These are phyloP conservation scores for Enoplosus armatus DNA, from an alignment of 2,797 vertebrate genomes.

Conservation along the genomic window DNA sequence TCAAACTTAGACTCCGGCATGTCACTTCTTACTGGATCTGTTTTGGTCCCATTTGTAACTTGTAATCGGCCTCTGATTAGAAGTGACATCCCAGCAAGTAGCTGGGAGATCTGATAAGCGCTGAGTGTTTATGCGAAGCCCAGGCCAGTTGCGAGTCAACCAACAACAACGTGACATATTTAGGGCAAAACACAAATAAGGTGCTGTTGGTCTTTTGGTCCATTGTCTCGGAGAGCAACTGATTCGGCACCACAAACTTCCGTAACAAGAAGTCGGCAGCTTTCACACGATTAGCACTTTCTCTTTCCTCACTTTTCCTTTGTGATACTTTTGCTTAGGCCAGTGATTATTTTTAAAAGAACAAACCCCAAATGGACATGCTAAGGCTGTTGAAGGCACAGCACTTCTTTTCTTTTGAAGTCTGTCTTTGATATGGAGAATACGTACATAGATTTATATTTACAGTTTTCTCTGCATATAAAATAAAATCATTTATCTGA, in stretches of 20 bases:
- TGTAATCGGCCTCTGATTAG: slow-evolving; percentile 68
- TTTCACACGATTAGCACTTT: slow-evolving; percentile 43
- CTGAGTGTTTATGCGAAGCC: slow-evolving; percentile 49
- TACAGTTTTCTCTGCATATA: slow-evolving; percentile 57
- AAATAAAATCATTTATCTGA: slow-evolving; percentile 73
- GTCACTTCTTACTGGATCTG: slow-evolving; percentile 12
- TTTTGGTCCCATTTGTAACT: slow-evolving; percentile 67
- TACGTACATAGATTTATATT: slow-evolving; percentile 66
- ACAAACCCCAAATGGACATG: slow-evolving; percentile 75
- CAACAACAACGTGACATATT: slow-evolving; percentile 69
- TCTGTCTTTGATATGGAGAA: slow-evolving; percentile 84
- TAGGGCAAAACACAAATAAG: slow-evolving; percentile 57
- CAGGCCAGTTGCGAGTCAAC: slow-evolving; percentile 39
- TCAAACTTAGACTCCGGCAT: slow-evolving; percentile 15
- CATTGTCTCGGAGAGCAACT: slow-evolving; percentile 25
- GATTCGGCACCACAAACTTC: slow-evolving; percentile 34
- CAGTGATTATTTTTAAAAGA: slow-evolving; percentile 72
- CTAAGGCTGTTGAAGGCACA: slow-evolving; percentile 40
- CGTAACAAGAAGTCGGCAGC: background rate
- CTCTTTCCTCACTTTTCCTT: slow-evolving; percentile 33
- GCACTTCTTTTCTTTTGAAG: slow-evolving; percentile 74
- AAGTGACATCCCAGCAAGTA: slow-evolving; percentile 61
- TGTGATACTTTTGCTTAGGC: slow-evolving; percentile 65
- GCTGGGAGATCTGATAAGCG: slow-evolving; percentile 61
- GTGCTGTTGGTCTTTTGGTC: slow-evolving; percentile 9